Percentiles rank a stretch among this genome's conserved stretches.
Evolutionary conservation across 1,140 invertebrate species (phyloP).

Genomic region (Hylaeus anthracinus): DNA sequence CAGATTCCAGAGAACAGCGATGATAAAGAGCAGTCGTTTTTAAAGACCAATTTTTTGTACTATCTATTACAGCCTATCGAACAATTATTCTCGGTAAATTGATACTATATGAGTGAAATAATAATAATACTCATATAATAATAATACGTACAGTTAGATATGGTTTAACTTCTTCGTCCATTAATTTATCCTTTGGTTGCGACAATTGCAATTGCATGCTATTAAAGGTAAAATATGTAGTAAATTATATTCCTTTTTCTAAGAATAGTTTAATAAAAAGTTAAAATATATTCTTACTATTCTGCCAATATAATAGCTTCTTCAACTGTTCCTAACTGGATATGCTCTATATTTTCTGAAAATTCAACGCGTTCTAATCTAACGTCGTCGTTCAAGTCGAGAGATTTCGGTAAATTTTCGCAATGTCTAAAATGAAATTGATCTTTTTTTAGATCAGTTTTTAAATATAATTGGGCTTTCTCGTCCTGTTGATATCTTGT

Average conservation of each 20-base stretch:
- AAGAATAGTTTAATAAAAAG: slow-evolving; percentile 16
- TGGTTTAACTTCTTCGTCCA: slow-evolving; percentile 89
- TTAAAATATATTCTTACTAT: slow-evolving; percentile 82
- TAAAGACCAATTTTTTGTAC: slow-evolving; percentile 85
- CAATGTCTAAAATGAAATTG: slow-evolving; percentile 66
- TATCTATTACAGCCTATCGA: slow-evolving; percentile 70
- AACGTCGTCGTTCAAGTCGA: slow-evolving; percentile 91
- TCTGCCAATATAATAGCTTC: slow-evolving; percentile 89
- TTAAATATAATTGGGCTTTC: slow-evolving; percentile 90
- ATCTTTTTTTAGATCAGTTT: slow-evolving; percentile 81
- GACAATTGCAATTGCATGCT: slow-evolving; percentile 86
- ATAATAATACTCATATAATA: slow-evolving; percentile 11
- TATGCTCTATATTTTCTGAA: slow-evolving; percentile 82
- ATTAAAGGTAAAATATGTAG: slow-evolving; percentile 57
- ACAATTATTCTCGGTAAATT: slow-evolving; percentile 19
- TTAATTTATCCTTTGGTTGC: slow-evolving; percentile 89
- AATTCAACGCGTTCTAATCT: slow-evolving; percentile 90
- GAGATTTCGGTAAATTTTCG: slow-evolving; percentile 82
- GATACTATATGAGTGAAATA: not conserved
- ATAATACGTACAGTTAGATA: slow-evolving; percentile 85
- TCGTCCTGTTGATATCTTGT: slow-evolving; percentile 93
- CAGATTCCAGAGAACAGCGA: slow-evolving; percentile 89
- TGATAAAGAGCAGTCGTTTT: slow-evolving; percentile 86
- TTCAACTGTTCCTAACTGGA: slow-evolving; percentile 86
- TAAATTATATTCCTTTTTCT: slow-evolving; percentile 29